Percentiles rank a stretch among this genome's conserved stretches.
These are phyloP conservation scores for Phengaris alcon DNA, from an alignment of 2,888 invertebrate genomes.

Conservation along the genomic window DNA sequence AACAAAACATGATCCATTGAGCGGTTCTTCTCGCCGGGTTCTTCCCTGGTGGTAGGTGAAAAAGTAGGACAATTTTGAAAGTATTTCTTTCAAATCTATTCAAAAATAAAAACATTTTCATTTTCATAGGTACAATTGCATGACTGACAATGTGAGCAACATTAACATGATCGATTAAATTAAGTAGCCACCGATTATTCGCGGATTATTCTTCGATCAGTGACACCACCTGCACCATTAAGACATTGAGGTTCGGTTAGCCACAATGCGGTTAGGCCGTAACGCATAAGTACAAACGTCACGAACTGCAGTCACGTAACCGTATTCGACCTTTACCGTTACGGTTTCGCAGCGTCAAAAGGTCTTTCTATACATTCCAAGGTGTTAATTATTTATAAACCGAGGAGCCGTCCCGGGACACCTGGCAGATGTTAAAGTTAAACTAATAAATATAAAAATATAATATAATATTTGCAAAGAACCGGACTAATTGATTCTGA, in stretches of 20 bases:
- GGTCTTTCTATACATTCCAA: neutral
- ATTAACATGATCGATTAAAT: neutral
- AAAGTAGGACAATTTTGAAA: too few species aligned
- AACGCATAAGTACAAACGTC: neutral
- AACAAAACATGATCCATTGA: too few species aligned
- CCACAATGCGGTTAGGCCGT: constrained; percentile 4
- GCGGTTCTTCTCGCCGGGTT: too few species aligned
- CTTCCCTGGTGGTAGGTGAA: too few species aligned
- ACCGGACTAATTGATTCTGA: too few species aligned
- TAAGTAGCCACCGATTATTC: neutral
- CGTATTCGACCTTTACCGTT: constrained; percentile 7
- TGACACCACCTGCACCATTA: neutral
- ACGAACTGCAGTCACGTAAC: constrained; percentile 9
- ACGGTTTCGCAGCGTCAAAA: constrained; percentile 10
- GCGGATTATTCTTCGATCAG: neutral
- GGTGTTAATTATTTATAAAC: neutral
- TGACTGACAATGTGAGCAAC: too few species aligned
- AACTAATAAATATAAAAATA: neutral
- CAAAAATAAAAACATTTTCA: too few species aligned
- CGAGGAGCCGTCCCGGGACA: neutral
- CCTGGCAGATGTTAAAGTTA: neutral
- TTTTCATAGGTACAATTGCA: too few species aligned
- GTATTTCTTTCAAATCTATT: too few species aligned
- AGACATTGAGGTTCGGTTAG: neutral
- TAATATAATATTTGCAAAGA: neutral